These are phyloP conservation scores for Euplagia quadripunctaria DNA, from an alignment of 2,888 invertebrate genomes.

Conservation along the genomic window DNA sequence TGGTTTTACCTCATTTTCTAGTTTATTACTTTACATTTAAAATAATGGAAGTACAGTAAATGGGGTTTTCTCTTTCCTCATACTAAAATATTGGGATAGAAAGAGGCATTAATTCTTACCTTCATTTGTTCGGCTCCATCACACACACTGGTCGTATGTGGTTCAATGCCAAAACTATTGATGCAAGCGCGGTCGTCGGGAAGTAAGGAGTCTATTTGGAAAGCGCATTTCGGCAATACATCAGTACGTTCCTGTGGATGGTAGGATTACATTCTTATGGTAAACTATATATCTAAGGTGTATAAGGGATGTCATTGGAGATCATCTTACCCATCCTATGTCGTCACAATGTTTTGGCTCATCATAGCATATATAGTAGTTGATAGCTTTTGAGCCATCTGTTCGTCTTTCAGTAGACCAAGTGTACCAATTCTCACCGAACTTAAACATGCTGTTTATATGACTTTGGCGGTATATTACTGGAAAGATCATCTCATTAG, in stretches of 20 bases:
- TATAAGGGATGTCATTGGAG: not conserved
- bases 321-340: conserved; percentile 76
- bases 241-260: conserved; percentile 75
- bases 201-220: conserved; percentile 79
- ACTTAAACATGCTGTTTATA: conserved; percentile 83
- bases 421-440: conserved; percentile 83
- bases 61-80: too few relatives aligned
- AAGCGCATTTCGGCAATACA: conserved; percentile 75
- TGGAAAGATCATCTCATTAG: conserved; percentile 80
- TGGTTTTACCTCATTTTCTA: too few relatives aligned
- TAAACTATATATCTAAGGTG: not conserved
- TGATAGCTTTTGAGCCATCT: conserved; percentile 76
- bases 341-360: conserved; percentile 83
- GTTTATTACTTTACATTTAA: too few relatives aligned
- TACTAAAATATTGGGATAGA: not conserved
- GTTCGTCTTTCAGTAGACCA: conserved; percentile 78
- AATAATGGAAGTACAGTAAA: too few relatives aligned
- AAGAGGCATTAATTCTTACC: conserved; percentile 51
- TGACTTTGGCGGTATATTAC: conserved; percentile 78
- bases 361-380: conserved; percentile 80
- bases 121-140: conserved; percentile 84
- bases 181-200: conserved; percentile 80
- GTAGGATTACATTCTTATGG: conserved; percentile 6
- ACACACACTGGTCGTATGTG: conserved; percentile 64
- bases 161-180: conserved; percentile 77